A percentile compares a stretch with the other conserved stretches of the same genome.
phyloP scores from a whole-genome alignment of 2,888 invertebrate genomes.

The Drosophila siamana region DNA sequence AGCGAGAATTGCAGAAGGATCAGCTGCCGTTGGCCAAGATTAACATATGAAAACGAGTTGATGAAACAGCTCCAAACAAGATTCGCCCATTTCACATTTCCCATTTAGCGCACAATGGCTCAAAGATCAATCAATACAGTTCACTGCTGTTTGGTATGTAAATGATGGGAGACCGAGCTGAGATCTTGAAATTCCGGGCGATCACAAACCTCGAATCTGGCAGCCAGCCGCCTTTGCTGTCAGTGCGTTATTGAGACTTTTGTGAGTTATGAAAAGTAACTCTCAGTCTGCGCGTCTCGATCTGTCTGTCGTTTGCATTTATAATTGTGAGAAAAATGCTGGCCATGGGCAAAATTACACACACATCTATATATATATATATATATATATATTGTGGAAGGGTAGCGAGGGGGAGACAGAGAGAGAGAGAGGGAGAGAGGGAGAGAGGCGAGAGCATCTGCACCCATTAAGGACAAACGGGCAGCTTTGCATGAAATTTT shows the following conservation, averaged over 20 bases:
- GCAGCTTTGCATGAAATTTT: conserved; percentile 68
- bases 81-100: conserved; percentile 48
- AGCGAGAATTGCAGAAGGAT: conserved; percentile 7
- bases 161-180: conserved; percentile 50
- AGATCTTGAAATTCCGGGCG: conserved; percentile 18
- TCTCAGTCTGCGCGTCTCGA: conserved; percentile 23
- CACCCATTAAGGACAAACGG: conserved; percentile 67
- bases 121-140: conserved; percentile 67
- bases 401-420: too few relatives aligned
- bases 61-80: conserved; percentile 59
- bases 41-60: conserved; percentile 66
- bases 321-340: conserved; percentile 74
- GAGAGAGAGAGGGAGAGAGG: conserved; percentile 3
- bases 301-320: conserved; percentile 59
- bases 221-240: too few relatives aligned
- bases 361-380: neutral
- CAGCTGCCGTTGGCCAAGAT: conserved; percentile 50
- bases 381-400: conserved; percentile 4
- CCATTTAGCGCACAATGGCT: conserved; percentile 17
- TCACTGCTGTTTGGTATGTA: conserved; percentile 44
- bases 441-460: conserved; percentile 59
- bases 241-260: conserved; percentile 66
- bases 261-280: conserved; percentile 57
- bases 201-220: conserved; percentile 48
- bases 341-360: conserved; percentile 34